phyloP scores from a whole-genome alignment of 2,797 vertebrate species.

The Gastrophryne carolinensis region DNA sequence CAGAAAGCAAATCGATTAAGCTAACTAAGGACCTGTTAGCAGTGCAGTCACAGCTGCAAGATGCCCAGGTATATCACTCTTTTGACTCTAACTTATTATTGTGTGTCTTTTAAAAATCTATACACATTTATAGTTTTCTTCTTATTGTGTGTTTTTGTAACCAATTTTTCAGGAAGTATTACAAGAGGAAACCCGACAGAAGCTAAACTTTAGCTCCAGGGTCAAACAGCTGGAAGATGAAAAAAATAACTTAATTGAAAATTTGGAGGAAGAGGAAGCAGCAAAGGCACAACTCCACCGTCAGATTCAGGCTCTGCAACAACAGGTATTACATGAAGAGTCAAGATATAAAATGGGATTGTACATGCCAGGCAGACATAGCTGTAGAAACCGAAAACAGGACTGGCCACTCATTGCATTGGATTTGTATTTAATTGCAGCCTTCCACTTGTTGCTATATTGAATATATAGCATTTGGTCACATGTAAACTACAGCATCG shows the following conservation, averaged over 20 bases:
- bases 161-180: constrained; percentile 73
- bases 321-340: constrained; percentile 71
- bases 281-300: constrained; percentile 74
- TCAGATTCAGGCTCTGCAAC: constrained; percentile 80
- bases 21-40: constrained; percentile 82
- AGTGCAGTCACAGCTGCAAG: constrained; percentile 82
- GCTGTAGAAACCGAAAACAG: too few relatives aligned
- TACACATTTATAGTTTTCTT: background rate
- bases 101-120: background rate
- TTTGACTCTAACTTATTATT: background rate
- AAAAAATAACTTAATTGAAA: constrained; percentile 76
- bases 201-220: constrained; percentile 78
- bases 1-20: constrained; percentile 80
- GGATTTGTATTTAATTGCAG: too few relatives aligned
- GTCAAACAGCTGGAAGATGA: constrained; percentile 83
- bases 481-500: too few relatives aligned
- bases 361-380: too few relatives aligned
- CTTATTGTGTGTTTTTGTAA: background rate
- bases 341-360: too few relatives aligned
- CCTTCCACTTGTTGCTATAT: too few relatives aligned
- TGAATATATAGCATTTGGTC: too few relatives aligned
- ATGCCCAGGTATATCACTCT: constrained; percentile 74
- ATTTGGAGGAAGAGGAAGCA: constrained; percentile 84
- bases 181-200: constrained; percentile 86
- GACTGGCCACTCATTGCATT: too few relatives aligned